A percentile compares a stretch with the other conserved stretches of the same genome.
Conservation (phyloP, 1,140 invertebrate species). For the Acromyrmex heyeri region DNA sequence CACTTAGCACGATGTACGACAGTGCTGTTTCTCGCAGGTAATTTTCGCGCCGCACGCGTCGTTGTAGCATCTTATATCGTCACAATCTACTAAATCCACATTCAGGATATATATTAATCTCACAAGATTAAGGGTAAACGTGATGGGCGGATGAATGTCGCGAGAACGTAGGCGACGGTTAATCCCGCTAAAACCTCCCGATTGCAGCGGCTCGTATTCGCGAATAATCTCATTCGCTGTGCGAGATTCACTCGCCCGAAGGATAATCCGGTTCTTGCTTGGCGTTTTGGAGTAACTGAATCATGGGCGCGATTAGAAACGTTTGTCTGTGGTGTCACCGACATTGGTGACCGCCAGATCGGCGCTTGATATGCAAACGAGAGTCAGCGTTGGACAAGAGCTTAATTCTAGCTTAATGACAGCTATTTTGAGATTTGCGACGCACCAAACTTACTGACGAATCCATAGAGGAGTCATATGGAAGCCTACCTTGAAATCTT, state of each 20-base stretch:
- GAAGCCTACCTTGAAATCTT: no score
- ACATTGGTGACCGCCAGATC: slow-evolving; percentile 26
- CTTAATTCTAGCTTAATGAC: neutral
- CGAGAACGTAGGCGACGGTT: neutral
- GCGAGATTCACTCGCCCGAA: slow-evolving; percentile 12
- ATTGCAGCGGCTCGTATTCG: neutral
- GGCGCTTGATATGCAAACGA: slow-evolving; percentile 56
- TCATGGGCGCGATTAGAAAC: slow-evolving; percentile 23
- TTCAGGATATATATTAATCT: slow-evolving; percentile 26
- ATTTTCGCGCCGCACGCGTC: neutral
- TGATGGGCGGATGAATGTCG: neutral
- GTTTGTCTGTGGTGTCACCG: slow-evolving; percentile 17
- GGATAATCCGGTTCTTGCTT: slow-evolving; percentile 24
- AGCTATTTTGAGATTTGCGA: neutral
- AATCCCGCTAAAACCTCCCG: slow-evolving; percentile 23
- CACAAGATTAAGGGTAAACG: neutral
- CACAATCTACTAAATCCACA: neutral
- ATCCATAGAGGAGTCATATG: no score
- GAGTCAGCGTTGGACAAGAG: neutral
- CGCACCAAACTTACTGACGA: neutral
- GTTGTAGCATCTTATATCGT: no score
- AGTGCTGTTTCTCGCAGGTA: neutral
- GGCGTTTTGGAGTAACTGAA: slow-evolving; percentile 13
- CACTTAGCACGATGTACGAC: neutral
- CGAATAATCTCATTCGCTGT: neutral